Percentiles rank a stretch among this genome's conserved stretches.
These are phyloP conservation scores for Tipula unca DNA, from an alignment of 2,888 invertebrate species.

Conservation along the genomic window DNA sequence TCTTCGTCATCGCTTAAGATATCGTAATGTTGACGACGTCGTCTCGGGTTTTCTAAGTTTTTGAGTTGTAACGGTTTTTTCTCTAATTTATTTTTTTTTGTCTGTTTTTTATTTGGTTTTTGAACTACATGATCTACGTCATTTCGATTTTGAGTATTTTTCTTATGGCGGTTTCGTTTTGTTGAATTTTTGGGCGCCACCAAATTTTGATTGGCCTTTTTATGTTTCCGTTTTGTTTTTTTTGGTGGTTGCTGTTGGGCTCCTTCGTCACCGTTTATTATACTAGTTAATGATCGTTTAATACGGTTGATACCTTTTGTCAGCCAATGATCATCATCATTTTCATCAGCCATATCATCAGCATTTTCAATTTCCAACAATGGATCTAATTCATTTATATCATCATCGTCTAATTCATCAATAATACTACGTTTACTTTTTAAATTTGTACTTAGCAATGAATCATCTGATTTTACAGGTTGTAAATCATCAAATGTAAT, in stretches of 20 bases:
- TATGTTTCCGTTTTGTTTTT: not conserved
- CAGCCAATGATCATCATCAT: constrained; percentile 22
- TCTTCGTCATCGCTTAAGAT: not conserved
- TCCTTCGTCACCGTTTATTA: not conserved
- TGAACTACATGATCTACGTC: not conserved
- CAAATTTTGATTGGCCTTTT: not conserved
- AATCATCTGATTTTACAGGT: constrained; percentile 19
- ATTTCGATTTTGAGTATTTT: not conserved
- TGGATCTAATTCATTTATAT: not conserved
- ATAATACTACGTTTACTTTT: constrained; percentile 20
- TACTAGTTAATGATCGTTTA: constrained; percentile 1
- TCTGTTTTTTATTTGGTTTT: not conserved
- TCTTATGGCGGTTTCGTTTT: not conserved
- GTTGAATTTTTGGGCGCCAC: not conserved
- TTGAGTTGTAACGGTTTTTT: not conserved
- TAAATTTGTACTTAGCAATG: not conserved
- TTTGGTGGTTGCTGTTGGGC: not conserved
- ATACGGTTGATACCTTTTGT: constrained; percentile 21
- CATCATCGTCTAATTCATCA: not conserved
- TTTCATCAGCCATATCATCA: constrained; percentile 32
- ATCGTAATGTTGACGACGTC: not conserved
- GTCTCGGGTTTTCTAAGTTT: not conserved
- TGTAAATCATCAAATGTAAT: constrained; percentile 31
- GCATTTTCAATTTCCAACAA: not conserved
- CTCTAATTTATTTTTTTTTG: not conserved